A percentile compares a stretch with the other conserved stretches of the same genome.
Evolutionary conservation across 2,113 vertebrate genomes (phyloP).

Genomic region (Rhinichthys klamathensis): DNA sequence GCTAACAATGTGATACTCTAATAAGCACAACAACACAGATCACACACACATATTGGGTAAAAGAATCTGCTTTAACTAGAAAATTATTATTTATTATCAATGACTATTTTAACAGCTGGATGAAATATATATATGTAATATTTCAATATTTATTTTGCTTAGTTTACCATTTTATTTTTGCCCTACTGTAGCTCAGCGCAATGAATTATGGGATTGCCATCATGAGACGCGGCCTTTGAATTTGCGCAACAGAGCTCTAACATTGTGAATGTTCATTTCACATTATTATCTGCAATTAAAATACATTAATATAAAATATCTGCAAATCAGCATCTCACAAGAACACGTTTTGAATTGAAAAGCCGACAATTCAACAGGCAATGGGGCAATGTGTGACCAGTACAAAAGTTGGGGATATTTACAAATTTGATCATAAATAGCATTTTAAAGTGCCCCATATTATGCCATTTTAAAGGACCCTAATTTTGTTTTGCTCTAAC

Average conservation of each 20-base stretch:
- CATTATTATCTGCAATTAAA: background rate
- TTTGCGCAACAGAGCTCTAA: background rate
- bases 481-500: no score
- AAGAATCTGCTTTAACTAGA: background rate
- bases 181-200: background rate
- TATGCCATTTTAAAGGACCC: no score
- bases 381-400: background rate
- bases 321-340: background rate
- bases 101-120: background rate
- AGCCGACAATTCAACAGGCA: background rate
- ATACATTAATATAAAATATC: background rate
- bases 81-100: background rate
- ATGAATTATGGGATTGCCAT: background rate
- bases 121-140: background rate
- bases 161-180: background rate
- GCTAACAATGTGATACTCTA: background rate
- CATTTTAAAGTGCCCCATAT: background rate
- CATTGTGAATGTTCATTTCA: background rate
- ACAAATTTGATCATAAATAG: background rate
- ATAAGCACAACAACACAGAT: background rate
- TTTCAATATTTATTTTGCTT: background rate
- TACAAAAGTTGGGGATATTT: background rate
- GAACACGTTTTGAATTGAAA: background rate
- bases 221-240: background rate
- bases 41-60: background rate